Conservation (phyloP, 2,888 invertebrate species). For the Diachrysia chrysitis region DNA sequence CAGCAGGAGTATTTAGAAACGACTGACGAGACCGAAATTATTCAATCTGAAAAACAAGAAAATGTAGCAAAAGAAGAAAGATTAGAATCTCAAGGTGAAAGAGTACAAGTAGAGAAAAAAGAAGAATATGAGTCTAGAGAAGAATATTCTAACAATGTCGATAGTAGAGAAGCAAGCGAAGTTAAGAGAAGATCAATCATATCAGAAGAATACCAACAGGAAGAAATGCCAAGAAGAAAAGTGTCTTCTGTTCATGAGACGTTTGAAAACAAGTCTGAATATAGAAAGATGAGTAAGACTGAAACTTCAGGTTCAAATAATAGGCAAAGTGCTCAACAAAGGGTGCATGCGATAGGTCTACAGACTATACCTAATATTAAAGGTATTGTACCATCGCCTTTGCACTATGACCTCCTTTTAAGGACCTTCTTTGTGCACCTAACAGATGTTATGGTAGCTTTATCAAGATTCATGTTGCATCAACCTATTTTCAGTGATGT, state of each 20-base stretch:
- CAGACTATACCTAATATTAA: slow-evolving; percentile 81
- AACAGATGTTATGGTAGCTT: slow-evolving; percentile 84
- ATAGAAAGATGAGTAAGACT: slow-evolving; percentile 31
- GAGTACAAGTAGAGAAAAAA: slow-evolving; percentile 24
- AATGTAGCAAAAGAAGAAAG: slow-evolving; percentile 35
- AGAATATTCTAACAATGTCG: slow-evolving; percentile 22
- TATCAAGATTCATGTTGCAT: slow-evolving; percentile 78
- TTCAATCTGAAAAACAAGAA: slow-evolving; percentile 23
- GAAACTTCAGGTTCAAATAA: slow-evolving; percentile 20
- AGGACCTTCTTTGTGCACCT: slow-evolving; percentile 85
- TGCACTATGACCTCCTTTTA: slow-evolving; percentile 77
- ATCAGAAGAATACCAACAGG: slow-evolving; percentile 61
- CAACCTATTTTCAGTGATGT: slow-evolving; percentile 66
- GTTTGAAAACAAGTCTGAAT: slow-evolving; percentile 42
- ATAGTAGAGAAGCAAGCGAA: slow-evolving; percentile 39
- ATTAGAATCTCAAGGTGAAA: slow-evolving; percentile 28
- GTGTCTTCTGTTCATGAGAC: slow-evolving; percentile 30
- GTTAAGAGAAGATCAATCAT: slow-evolving; percentile 45
- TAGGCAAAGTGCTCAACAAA: slow-evolving; percentile 67
- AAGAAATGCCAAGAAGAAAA: slow-evolving; percentile 42
- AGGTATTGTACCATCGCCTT: slow-evolving; percentile 73
- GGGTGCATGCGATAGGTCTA: slow-evolving; percentile 74
- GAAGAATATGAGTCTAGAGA: slow-evolving; percentile 17
- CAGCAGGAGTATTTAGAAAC: slow-evolving; percentile 31
- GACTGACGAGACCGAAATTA: slow-evolving; percentile 20